Conservation (phyloP, 2,797 vertebrate genomes). For the Synaphobranchus kaupii region DNA sequence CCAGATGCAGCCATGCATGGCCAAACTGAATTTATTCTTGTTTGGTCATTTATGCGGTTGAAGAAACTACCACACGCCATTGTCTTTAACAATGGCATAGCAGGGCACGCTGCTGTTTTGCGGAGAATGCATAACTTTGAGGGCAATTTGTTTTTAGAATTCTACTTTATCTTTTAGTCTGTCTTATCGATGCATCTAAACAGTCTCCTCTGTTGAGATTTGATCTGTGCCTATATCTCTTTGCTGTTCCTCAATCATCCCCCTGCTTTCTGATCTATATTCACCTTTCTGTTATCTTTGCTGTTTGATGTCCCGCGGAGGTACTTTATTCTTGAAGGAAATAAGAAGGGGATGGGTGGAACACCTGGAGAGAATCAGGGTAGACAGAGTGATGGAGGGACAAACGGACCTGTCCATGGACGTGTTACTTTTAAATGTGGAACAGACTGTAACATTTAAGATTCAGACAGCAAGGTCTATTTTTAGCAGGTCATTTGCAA, state of each 20-base stretch:
- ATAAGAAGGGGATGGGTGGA: background rate
- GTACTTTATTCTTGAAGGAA: constrained; percentile 7
- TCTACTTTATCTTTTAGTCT: background rate
- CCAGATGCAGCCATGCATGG: background rate
- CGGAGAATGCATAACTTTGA: background rate
- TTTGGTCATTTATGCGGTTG: background rate
- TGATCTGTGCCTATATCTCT: constrained; percentile 3
- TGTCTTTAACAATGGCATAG: background rate
- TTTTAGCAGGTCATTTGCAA: constrained; percentile 83
- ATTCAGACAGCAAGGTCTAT: constrained; percentile 82
- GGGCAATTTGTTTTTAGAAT: background rate
- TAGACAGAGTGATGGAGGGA: constrained; percentile 44
- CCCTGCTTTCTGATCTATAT: constrained; percentile 43
- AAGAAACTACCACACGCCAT: background rate
- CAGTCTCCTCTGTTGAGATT: background rate
- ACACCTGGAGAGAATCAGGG: background rate
- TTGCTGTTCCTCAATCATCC: background rate
- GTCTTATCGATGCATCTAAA: background rate
- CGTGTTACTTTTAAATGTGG: constrained; percentile 80
- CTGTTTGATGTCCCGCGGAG: background rate
- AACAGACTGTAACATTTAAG: constrained; percentile 81
- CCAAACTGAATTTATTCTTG: background rate
- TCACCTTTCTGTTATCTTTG: background rate
- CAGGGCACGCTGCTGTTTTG: background rate
- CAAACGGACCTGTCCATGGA: constrained; percentile 61